Evolutionary conservation across 2,113 vertebrate species (phyloP), one percentile per base, ranked within the genome.

Genomic region (Ursus arctos): DNA sequence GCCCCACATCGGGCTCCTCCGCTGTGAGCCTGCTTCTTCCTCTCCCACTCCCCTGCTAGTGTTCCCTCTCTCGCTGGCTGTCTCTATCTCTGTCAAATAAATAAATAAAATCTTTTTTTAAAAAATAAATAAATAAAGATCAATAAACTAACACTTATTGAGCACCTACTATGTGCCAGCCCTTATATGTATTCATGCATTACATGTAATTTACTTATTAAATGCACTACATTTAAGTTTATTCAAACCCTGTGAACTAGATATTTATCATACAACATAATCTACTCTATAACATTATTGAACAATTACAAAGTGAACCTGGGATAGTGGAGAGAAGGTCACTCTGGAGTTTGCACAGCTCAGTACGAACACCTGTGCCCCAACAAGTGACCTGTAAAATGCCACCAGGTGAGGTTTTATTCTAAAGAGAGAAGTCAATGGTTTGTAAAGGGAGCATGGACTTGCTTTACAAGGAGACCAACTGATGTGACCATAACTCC

Each of bases 331-430:
- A 87, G n/a, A 82, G 51, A 36, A 94, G 49, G 67, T 87, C 10
- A 67, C 36, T n/a, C 7, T 76, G 83, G 43, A 84, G n/a, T 92
- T 63, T 74, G 61, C 43, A 82, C 28, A 81, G 47, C 36, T 89
- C 26, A 12, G 33, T 69, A 57, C 47, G 88, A 92, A 96, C 43
- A 82, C n/a, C 40, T 53, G 26, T 33, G 88, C 24, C 55, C 36
- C 74, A 74, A 93, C 4, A 95, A 71, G 65, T 63, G 47, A 80
- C 55, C 82, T 86, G 7, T 47, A 84, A 93, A 89, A 96, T 89
- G 19, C 14, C 28, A 92, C 15, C 24, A 89, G 40, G 43, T 10
- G 28, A 94, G 33, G 0, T 40, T 51, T 91, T 9, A 49, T 43
- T 91, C 82, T 74, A 16, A 92, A 86, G 49, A 95, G 10, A 88